These are phyloP conservation scores for Calyptommatus sinebrachiatus DNA, from an alignment of 2,113 vertebrate species.

Conservation along the genomic window DNA sequence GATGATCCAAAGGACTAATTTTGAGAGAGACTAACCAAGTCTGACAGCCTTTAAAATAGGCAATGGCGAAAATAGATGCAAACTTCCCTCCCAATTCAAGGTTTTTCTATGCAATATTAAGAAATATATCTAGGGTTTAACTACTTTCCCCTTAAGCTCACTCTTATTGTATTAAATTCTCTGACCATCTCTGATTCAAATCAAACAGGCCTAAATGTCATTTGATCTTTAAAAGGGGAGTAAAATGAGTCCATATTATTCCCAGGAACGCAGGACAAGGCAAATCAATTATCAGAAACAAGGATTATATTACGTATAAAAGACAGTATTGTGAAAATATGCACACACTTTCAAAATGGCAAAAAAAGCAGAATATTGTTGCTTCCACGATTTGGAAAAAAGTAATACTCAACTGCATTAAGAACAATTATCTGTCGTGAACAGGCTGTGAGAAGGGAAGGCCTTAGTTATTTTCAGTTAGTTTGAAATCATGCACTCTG, in stretches of 20 bases:
- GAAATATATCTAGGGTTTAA: slow-evolving; percentile 74
- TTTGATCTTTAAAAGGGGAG: slow-evolving; percentile 72
- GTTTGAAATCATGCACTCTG: neutral
- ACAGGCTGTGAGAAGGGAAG: neutral
- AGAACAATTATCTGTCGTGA: slow-evolving; percentile 12
- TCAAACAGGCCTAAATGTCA: slow-evolving; percentile 63
- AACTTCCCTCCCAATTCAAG: slow-evolving; percentile 73
- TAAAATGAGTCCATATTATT: slow-evolving; percentile 71
- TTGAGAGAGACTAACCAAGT: slow-evolving; percentile 92
- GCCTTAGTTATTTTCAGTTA: neutral
- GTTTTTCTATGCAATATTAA: slow-evolving; percentile 66
- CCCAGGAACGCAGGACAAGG: slow-evolving; percentile 65
- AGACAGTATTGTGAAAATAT: slow-evolving; percentile 58
- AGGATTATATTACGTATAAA: slow-evolving; percentile 66
- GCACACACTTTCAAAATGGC: slow-evolving; percentile 38
- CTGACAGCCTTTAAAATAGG: slow-evolving; percentile 89
- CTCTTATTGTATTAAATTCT: slow-evolving; percentile 71
- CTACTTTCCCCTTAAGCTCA: slow-evolving; percentile 67
- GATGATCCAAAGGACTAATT: slow-evolving; percentile 94
- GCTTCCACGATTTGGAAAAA: slow-evolving; percentile 31
- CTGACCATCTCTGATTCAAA: slow-evolving; percentile 70
- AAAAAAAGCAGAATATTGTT: slow-evolving; percentile 40
- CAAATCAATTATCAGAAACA: slow-evolving; percentile 75
- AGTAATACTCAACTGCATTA: slow-evolving; percentile 15
- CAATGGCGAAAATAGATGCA: slow-evolving; percentile 75